These are phyloP conservation scores for Neoscelio sp. DNA, from an alignment of 2,888 invertebrate species.

Conservation along the genomic window DNA sequence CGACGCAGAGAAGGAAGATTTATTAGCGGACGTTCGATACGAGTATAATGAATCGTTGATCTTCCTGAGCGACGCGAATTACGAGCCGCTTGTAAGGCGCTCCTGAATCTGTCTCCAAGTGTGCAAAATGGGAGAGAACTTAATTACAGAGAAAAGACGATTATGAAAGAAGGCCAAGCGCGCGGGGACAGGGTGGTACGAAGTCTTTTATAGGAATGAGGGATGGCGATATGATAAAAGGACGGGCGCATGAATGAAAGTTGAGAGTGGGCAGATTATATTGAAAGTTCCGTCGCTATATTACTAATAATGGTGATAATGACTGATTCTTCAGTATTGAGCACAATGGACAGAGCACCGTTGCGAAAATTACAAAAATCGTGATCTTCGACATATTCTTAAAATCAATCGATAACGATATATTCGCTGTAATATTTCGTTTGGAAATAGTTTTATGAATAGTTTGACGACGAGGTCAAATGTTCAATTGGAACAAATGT, in stretches of 20 bases:
- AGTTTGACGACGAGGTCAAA: constrained; percentile 14
- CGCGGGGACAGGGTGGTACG: constrained; percentile 1
- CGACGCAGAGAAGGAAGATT: constrained; percentile 33
- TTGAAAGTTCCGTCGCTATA: constrained; percentile 61
- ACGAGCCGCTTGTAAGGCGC: constrained; percentile 58
- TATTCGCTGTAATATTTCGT: too few relatives aligned
- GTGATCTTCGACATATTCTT: not conserved
- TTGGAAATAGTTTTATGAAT: too few relatives aligned
- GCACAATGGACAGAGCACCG: constrained; percentile 16
- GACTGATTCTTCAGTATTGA: constrained; percentile 44
- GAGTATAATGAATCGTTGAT: constrained; percentile 61
- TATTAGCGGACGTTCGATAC: constrained; percentile 62
- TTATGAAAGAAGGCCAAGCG: constrained; percentile 61
- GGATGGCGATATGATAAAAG: constrained; percentile 63
- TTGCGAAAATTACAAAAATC: constrained; percentile 24
- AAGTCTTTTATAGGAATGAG: constrained; percentile 61
- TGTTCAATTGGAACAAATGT: too few relatives aligned
- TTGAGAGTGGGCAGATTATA: constrained; percentile 58
- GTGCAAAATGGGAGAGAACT: constrained; percentile 61
- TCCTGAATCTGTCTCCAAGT: constrained; percentile 61
- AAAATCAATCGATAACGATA: constrained; percentile 14
- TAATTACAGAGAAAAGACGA: constrained; percentile 69
- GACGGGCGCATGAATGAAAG: constrained; percentile 54
- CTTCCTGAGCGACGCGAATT: constrained; percentile 59
- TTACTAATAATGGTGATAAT: constrained; percentile 64